phyloP scores from a whole-genome alignment of 1,140 invertebrate species.

The Drosophila melanogaster region DNA sequence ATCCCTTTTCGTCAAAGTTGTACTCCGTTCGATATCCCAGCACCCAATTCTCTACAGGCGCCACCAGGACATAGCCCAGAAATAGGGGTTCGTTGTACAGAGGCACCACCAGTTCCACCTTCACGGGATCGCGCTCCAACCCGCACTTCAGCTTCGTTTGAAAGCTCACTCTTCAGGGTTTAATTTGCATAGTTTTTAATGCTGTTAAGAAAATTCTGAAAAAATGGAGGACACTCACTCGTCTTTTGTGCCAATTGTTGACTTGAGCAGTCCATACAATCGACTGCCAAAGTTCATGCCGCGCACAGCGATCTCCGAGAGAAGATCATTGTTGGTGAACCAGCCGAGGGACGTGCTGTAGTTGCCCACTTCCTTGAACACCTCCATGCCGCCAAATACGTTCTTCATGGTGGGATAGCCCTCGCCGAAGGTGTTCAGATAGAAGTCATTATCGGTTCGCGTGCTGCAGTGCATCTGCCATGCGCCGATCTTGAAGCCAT shows the following conservation, averaged over 20 bases:
- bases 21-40: slow-evolving; percentile 49
- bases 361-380: slow-evolving; percentile 12
- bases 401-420: slow-evolving; percentile 5
- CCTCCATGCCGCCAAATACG: slow-evolving; percentile 41
- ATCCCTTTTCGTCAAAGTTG: slow-evolving; percentile 10
- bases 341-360: slow-evolving; percentile 20
- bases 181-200: background rate
- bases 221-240: slow-evolving; percentile 11
- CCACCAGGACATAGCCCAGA: slow-evolving; percentile 32
- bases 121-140: slow-evolving; percentile 25
- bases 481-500: slow-evolving; percentile 42
- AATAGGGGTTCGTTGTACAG: slow-evolving; percentile 24
- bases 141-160: slow-evolving; percentile 23
- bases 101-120: slow-evolving; percentile 42
- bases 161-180: background rate
- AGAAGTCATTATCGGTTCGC: background rate
- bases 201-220: too few species aligned
- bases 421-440: slow-evolving; percentile 22
- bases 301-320: slow-evolving; percentile 1
- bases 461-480: slow-evolving; percentile 42
- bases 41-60: slow-evolving; percentile 16
- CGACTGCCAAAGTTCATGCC: background rate
- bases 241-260: background rate
- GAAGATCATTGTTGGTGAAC: slow-evolving; percentile 9
- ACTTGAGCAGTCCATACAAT: background rate